Evolutionary conservation across 2,797 vertebrate genomes (phyloP).

Genomic region (Austrolebias charrua): DNA sequence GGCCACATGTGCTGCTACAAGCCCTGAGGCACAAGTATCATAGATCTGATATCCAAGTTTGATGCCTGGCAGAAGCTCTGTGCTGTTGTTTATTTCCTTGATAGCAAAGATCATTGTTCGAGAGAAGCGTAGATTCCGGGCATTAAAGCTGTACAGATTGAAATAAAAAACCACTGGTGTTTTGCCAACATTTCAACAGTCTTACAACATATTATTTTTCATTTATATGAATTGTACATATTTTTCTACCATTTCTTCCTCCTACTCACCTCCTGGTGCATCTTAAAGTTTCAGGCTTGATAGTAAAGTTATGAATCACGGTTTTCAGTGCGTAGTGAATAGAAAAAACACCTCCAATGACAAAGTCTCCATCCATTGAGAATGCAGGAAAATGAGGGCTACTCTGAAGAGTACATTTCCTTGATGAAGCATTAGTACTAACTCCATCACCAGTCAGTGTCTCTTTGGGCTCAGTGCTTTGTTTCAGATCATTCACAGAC

Average conservation of each 20-base stretch:
- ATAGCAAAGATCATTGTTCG: not conserved
- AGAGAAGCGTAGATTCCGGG: not conserved
- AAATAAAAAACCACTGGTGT: no score
- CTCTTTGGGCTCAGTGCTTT: not conserved
- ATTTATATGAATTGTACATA: rapidly evolving
- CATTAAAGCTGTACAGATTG: not conserved
- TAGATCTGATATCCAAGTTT: conserved; percentile 1
- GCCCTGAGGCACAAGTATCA: not conserved
- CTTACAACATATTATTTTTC: not conserved
- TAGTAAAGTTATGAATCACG: conserved; percentile 50
- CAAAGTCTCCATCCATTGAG: not conserved
- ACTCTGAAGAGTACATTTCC: not conserved
- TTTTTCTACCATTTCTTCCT: not conserved
- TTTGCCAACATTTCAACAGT: no score
- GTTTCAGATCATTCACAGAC: not conserved
- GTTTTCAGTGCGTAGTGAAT: conserved; percentile 51
- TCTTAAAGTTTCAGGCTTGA: conserved; percentile 43
- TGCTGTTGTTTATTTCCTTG: not conserved
- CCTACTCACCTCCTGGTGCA: conserved; percentile 62
- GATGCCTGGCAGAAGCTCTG: not conserved
- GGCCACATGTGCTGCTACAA: not conserved
- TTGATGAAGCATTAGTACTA: conserved; percentile 2
- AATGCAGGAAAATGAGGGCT: not conserved
- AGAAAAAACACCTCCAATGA: conserved; percentile 62
- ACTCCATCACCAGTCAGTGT: not conserved